Evolutionary conservation across 2,888 invertebrate species (phyloP), one percentile per base, ranked within the genome.

Genomic region (Steinernema scapterisci): DNA sequence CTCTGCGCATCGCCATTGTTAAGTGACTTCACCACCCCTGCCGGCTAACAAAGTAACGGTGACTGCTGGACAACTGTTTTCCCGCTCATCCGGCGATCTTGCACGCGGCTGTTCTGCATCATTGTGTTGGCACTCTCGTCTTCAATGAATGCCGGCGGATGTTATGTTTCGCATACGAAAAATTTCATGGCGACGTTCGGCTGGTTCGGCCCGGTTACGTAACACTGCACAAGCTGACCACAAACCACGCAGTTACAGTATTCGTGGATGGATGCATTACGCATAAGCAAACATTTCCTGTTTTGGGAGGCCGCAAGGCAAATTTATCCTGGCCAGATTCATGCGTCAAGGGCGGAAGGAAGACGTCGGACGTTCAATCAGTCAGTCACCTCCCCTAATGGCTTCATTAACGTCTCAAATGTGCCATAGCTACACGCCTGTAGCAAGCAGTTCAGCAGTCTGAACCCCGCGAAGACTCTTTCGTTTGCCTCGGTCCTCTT

Each of bases 61-160:
- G 31, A 25, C 31, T 25, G 38, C 3, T 38, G 63, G 63, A 63
- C 63, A 63, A 63, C 63, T 63, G 63, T 63, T 63, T 63, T 27
- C 63, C 63, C 3, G 21, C 63, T 13, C 7, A 31, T 16, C 63
- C 25, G 63, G 16, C 16, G 23, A 13, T 16, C 27, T 27, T 63
- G 63, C 63, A 27, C 63, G 63, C 63, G 63, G 63, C 63, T 63
- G 63, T 63, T 63, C 21, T 63, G 63, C 63, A 63, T 25, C 63
- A 27, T 63, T 27, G 16, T 48, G 23, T 27, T 31, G 38, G 9
- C 31, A 31, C 31, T 11, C 13, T n/a, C 25, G 63, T 27, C 7
- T 63, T 63, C 63, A 31, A 9, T 16, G n/a, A 21, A 25, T 6
- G 21, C 23, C 54, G n/a, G 6, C 9, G 7, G 2, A 16, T 63